These are phyloP conservation scores for Zaprionus lachaisei DNA, from an alignment of 1,140 invertebrate genomes.

Conservation along the genomic window DNA sequence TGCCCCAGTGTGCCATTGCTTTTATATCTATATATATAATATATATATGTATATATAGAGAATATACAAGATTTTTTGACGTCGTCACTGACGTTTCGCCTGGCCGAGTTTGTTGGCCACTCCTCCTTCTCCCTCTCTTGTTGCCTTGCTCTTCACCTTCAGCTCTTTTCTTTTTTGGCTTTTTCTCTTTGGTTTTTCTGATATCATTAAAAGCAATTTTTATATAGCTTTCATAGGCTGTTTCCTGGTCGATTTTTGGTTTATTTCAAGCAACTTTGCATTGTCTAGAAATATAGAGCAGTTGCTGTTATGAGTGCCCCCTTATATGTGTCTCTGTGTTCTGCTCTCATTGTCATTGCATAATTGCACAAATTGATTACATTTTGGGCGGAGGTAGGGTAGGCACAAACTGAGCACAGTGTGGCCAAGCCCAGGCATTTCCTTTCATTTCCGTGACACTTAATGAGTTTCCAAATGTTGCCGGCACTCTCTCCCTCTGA, in stretches of 20 bases:
- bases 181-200: neutral
- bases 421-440: slow-evolving; percentile 45
- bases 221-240: slow-evolving; percentile 62
- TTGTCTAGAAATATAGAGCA: slow-evolving; percentile 17
- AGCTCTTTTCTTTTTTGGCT: neutral
- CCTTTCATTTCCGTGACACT: slow-evolving; percentile 65
- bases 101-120: slow-evolving; percentile 34
- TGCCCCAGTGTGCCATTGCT: slow-evolving; percentile 12
- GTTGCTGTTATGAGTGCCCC: neutral
- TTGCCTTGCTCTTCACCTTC: slow-evolving; percentile 6
- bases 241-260: slow-evolving; percentile 49
- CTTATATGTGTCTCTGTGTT: neutral
- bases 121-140: neutral
- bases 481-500: neutral
- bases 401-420: slow-evolving; percentile 21
- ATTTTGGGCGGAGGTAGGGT: slow-evolving; percentile 18
- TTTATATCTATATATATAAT: neutral
- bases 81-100: slow-evolving; percentile 65
- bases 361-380: slow-evolving; percentile 79
- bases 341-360: slow-evolving; percentile 49
- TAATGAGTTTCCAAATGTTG: slow-evolving; percentile 64
- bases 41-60: neutral
- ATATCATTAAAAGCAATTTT: slow-evolving; percentile 48
- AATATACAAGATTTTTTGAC: slow-evolving; percentile 36
- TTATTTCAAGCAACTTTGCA: slow-evolving; percentile 49